A percentile compares a stretch with the other conserved stretches of the same genome.
Evolutionary conservation across 2,113 vertebrate species (phyloP).

Genomic region (Shinisaurus crocodilurus): DNA sequence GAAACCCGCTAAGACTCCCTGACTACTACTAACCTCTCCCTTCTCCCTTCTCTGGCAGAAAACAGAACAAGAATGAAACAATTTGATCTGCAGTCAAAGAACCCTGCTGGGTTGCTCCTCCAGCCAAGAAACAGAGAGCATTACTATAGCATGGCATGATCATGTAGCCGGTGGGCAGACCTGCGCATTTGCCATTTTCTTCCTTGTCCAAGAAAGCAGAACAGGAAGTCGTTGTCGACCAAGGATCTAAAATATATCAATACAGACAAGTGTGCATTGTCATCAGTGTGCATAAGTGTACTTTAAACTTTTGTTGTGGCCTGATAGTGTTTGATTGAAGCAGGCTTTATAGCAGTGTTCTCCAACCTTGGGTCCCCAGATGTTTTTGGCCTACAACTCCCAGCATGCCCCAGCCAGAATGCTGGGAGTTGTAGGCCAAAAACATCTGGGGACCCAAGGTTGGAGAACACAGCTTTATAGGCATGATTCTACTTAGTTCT

Average conservation of each 20-base stretch:
- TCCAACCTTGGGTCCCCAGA: too few species aligned
- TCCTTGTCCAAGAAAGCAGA: neutral
- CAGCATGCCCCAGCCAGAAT: too few species aligned
- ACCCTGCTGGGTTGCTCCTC: neutral
- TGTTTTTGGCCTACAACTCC: too few species aligned
- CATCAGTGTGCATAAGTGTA: neutral
- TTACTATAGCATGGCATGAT: neutral
- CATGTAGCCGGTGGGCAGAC: neutral
- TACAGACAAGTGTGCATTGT: too few species aligned
- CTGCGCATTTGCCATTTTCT: neutral
- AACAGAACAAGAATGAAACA: neutral
- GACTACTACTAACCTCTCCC: neutral
- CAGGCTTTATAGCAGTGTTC: too few species aligned
- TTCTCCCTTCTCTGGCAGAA: constrained; percentile 30
- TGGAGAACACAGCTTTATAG: too few species aligned
- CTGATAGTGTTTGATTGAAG: too few species aligned
- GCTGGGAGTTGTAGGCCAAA: too few species aligned
- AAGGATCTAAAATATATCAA: neutral
- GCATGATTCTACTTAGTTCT: too few species aligned
- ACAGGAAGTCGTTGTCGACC: neutral
- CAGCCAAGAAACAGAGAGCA: neutral
- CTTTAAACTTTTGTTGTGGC: too few species aligned
- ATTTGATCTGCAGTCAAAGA: neutral
- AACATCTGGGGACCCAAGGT: too few species aligned
- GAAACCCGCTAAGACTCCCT: neutral